A percentile compares a stretch with the other conserved stretches of the same genome.
Evolutionary conservation across 2,113 vertebrate species (phyloP).

Genomic region (Brachionichthys hirsutus): DNA sequence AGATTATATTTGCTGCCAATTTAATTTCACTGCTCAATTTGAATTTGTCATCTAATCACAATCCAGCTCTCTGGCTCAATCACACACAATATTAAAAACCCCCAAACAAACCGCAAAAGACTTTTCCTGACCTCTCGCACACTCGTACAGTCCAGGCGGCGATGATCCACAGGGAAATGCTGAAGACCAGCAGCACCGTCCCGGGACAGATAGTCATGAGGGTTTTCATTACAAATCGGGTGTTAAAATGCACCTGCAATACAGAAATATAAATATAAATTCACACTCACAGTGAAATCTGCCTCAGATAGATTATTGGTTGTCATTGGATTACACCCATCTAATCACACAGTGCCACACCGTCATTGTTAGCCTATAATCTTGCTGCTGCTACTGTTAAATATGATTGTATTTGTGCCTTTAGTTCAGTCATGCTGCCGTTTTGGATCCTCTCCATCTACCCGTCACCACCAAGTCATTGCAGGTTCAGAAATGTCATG

Average conservation of each 20-base stretch:
- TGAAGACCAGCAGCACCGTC: conserved; percentile 97
- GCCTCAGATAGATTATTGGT: background rate
- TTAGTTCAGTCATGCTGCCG: no score
- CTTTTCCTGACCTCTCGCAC: conserved; percentile 88
- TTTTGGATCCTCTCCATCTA: no score
- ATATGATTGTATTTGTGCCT: no score
- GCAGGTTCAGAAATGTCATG: no score
- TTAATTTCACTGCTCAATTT: conserved; percentile 26
- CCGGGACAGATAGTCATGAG: conserved; percentile 99
- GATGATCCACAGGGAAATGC: conserved; percentile 99
- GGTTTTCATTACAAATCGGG: conserved; percentile 98
- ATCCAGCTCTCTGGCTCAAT: background rate
- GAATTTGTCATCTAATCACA: conserved; percentile 22
- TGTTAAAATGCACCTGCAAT: conserved; percentile 98
- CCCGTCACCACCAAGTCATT: no score
- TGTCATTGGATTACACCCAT: background rate
- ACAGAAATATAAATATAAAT: conserved; percentile 77
- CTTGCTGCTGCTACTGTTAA: no score
- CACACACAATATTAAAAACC: background rate
- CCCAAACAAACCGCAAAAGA: conserved; percentile 51
- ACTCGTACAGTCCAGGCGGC: conserved; percentile 97
- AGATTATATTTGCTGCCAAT: conserved; percentile 48
- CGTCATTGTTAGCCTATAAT: no score
- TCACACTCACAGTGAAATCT: conserved; percentile 2
- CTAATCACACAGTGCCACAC: no score